These are phyloP conservation scores for Campodea augens DNA, from an alignment of 1,140 invertebrate species.

Conservation along the genomic window DNA sequence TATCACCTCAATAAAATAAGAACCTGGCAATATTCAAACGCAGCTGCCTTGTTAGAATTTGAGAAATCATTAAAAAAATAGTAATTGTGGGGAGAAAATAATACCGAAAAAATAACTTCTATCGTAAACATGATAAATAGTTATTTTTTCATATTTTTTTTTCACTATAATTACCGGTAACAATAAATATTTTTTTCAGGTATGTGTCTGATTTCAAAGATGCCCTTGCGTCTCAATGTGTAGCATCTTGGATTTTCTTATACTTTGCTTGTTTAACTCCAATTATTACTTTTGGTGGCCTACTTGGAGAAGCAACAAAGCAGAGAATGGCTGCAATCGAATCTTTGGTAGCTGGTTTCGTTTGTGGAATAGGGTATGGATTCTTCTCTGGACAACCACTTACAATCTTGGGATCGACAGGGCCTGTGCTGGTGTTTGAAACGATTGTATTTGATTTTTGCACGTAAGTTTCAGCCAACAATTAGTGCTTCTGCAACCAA, in stretches of 20 bases:
- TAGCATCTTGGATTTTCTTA: conserved; percentile 95
- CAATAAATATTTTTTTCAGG: too few species aligned
- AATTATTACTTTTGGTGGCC: conserved; percentile 90
- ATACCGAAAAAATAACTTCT: too few species aligned
- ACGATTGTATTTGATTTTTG: conserved; percentile 93
- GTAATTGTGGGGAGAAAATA: too few species aligned
- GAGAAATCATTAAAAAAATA: too few species aligned
- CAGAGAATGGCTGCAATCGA: conserved; percentile 98
- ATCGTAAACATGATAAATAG: too few species aligned
- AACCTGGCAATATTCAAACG: too few species aligned
- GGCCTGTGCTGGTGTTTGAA: conserved; percentile 95
- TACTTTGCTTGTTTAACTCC: conserved; percentile 97
- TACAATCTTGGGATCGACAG: conserved; percentile 92
- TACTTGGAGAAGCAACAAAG: conserved; percentile 83
- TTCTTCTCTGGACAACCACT: conserved; percentile 95
- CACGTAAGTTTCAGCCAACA: conserved; percentile 31
- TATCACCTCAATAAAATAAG: too few species aligned
- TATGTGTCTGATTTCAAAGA: conserved; percentile 42
- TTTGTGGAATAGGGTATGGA: conserved; percentile 88
- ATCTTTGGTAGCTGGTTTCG: conserved; percentile 83
- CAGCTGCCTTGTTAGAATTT: too few species aligned
- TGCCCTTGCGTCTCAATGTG: conserved; percentile 75
- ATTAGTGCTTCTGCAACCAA: too few species aligned
- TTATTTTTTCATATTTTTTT: too few species aligned
- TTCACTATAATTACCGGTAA: too few species aligned